Evolutionary conservation across 1,140 invertebrate species (phyloP), one percentile per base, ranked within the genome.

Genomic region (Zaprionus nigranus): DNA sequence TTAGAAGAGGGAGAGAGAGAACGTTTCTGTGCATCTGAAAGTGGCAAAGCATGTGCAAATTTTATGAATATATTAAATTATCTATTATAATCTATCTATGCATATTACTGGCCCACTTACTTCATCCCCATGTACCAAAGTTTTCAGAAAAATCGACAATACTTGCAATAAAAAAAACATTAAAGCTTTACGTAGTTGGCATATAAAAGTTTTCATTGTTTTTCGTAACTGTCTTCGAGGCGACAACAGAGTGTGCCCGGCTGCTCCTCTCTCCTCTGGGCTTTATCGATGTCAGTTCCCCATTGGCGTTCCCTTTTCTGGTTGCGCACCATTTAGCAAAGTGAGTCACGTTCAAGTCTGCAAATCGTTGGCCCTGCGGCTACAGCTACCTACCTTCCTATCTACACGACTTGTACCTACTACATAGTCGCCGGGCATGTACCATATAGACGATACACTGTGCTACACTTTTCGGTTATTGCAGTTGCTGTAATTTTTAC

Each of bases 321-420:
- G 82, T 70, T 84, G 84, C 83, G 84, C 81, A 87, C 74, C 83
- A 87, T 87, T 87, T 87, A 87, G 83, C 74, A 87, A 88, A 88
- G 78, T 88, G 84, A 88, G 83, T 87, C 83, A 87, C 83, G 83
- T 87, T 83, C 83, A 81, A 87, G 84, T 79, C 84, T 87, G 83
- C 81, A 88, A 87, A 87, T 83, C 84, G 83, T 80, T 71, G 80
- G 73, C 84, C 84, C 83, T 72, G 54, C 57, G 78, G 84, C 83
- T 54, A 75, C 82, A 78, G 76, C 72, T 62, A 73, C 54, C 53
- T 22, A 49, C 40, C 53, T 22, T 22, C 40, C 56, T 26, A 20
- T 11, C 46, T 49, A 22, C 46, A 20, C 11, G 20, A 22, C 20
- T 46, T 43, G 40, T 49, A 22, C 20, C 17, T 49, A 49, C 46